Evolutionary conservation across 2,113 vertebrate species (phyloP).

Genomic region (Ovis aries): DNA sequence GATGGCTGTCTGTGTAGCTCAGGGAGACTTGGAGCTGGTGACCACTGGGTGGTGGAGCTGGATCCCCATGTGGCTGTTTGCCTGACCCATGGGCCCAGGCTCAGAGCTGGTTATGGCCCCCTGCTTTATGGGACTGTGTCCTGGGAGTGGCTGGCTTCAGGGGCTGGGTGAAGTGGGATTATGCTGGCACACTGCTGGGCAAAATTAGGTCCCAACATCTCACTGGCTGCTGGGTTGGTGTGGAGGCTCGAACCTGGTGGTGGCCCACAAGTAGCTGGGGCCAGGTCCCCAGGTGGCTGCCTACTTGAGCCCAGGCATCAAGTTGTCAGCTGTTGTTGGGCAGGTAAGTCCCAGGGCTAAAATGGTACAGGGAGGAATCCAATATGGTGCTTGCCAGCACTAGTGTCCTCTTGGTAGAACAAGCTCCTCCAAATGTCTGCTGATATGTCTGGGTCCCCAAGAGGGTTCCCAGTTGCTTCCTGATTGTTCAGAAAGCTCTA

Average conservation of each 20-base stretch:
- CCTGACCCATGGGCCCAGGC: background rate
- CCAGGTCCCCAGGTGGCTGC: background rate
- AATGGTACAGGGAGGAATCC: background rate
- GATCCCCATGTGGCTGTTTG: background rate
- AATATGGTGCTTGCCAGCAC: background rate
- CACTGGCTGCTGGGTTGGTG: background rate
- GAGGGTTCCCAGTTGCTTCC: background rate
- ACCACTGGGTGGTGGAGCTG: background rate
- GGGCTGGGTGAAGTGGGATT: background rate
- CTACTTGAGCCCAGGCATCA: background rate
- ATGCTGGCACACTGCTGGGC: background rate
- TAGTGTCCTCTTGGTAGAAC: background rate
- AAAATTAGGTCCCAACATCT: background rate
- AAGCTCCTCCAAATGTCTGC: background rate
- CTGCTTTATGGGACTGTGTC: background rate
- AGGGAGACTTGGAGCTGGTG: background rate
- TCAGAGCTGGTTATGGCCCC: background rate
- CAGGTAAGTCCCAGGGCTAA: background rate
- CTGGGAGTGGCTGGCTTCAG: background rate
- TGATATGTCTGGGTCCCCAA: background rate
- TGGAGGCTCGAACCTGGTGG: background rate
- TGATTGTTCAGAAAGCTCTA: background rate
- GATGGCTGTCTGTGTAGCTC: background rate
- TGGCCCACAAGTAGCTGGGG: background rate
- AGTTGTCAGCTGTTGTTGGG: background rate